Evolutionary conservation across 2,113 vertebrate species (phyloP), one percentile per base, ranked within the genome.

Genomic region (Sorex araneus): DNA sequence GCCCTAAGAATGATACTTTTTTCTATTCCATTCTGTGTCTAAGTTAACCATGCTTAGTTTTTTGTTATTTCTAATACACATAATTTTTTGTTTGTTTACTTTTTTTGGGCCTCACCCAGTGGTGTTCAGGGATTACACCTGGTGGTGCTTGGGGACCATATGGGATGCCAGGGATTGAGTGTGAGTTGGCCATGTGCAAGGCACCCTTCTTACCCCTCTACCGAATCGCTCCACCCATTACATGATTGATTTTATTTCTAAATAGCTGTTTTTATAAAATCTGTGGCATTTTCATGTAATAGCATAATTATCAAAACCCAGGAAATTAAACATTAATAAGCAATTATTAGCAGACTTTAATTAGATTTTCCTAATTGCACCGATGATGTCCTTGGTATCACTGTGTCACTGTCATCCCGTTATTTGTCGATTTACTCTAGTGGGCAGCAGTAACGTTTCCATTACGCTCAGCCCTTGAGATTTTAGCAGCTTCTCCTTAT

Each of bases 341-440:
- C 54, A 57, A 0, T 82, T 87, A 16, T 90, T 32, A 86, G 76
- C 34, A 75, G 27, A 43, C 66, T 47, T 77, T 66, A 54, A 45
- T 90, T 60, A 89, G 30, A 63, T 95, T 81, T 88, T 30, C 66
- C 36, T 77, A 7, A 54, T 66, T 57, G 19, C 79, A 76, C 21
- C 34, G 66, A n/a, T 60, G 36, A 73, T 36, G n/a, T 88, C 27
- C 32, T 80, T 70, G 71, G 9, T 73, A 69, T n/a, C n/a, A n/a
- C n/a, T n/a, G n/a, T n/a, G n/a, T n/a, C n/a, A n/a, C n/a, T n/a
- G n/a, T n/a, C n/a, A n/a, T n/a, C n/a, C n/a, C n/a, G n/a, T n/a
- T n/a, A n/a, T n/a, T n/a, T n/a, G n/a, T n/a, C n/a, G n/a, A n/a
- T n/a, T n/a, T n/a, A n/a, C n/a, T n/a, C n/a, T n/a, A n/a, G n/a